Conservation (phyloP, 2,113 vertebrate species). For the Onychorhynchus coronatus region DNA sequence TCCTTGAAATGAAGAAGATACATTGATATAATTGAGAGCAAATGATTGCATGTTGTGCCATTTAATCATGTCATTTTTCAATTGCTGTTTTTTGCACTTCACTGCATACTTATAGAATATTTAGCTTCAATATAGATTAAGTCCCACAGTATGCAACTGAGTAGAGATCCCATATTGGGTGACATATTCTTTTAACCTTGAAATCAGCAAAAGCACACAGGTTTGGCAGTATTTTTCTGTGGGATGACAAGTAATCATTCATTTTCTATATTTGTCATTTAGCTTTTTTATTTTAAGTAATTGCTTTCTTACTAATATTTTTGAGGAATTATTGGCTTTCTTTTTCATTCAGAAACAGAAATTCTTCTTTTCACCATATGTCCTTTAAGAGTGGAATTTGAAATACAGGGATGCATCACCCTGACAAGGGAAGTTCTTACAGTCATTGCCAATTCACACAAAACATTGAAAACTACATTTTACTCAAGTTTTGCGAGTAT, state of each 20-base stretch:
- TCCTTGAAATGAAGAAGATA: slow-evolving; percentile 82
- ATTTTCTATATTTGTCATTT: slow-evolving; percentile 40
- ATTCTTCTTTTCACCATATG: neutral
- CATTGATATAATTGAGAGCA: slow-evolving; percentile 85
- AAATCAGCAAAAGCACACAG: slow-evolving; percentile 55
- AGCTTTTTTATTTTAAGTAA: slow-evolving; percentile 34
- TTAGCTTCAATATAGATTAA: slow-evolving; percentile 79
- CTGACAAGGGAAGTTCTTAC: neutral
- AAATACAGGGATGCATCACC: neutral
- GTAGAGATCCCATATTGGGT: slow-evolving; percentile 43
- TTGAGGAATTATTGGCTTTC: neutral
- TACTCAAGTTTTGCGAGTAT: neutral
- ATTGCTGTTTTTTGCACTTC: slow-evolving; percentile 80
- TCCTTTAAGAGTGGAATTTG: neutral
- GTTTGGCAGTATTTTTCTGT: slow-evolving; percentile 62
- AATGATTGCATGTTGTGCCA: slow-evolving; percentile 83
- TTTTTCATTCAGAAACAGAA: neutral
- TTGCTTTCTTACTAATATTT: neutral
- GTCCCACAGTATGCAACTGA: slow-evolving; percentile 60
- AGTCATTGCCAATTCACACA: neutral
- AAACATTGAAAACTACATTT: neutral
- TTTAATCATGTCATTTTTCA: slow-evolving; percentile 88
- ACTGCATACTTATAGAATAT: slow-evolving; percentile 79
- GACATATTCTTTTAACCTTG: slow-evolving; percentile 71
- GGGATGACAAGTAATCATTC: slow-evolving; percentile 51